Conservation (phyloP, 1,140 invertebrate genomes). For the Pentalonia nigronervosa region DNA sequence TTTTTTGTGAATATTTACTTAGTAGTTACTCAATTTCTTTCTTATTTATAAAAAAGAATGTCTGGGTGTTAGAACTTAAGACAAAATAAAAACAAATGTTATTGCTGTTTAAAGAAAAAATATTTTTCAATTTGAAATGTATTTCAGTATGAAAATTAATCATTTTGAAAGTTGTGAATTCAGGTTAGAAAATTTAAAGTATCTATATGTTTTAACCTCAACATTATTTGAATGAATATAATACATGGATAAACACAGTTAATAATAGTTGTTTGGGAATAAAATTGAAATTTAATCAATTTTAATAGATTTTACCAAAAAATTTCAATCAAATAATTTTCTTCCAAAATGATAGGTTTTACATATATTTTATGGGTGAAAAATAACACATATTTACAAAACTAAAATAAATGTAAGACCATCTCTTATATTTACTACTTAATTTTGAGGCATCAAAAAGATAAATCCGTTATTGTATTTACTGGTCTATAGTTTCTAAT, state of each 20-base stretch:
- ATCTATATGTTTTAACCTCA: not conserved
- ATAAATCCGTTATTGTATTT: not conserved
- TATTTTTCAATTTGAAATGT: no score
- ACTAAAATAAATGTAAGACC: not conserved
- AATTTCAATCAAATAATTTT: no score
- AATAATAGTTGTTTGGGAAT: no score
- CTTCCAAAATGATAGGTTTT: no score
- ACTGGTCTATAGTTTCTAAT: not conserved
- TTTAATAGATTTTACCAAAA: no score
- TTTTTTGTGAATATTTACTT: not conserved
- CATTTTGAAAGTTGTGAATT: not conserved
- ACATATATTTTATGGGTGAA: not conserved
- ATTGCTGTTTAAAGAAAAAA: no score
- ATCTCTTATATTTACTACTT: not conserved
- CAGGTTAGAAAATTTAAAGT: no score
- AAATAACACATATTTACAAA: not conserved
- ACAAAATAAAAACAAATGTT: no score
- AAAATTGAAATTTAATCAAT: no score
- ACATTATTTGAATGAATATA: no score
- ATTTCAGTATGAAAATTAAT: no score
- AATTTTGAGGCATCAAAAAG: not conserved
- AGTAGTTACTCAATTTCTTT: not conserved
- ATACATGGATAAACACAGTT: no score
- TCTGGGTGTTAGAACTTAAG: not conserved
- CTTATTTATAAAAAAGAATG: not conserved